Base-by-base conservation (phyloP, 2,888 invertebrate species). In the Hypselothyrea guttata region DNA sequence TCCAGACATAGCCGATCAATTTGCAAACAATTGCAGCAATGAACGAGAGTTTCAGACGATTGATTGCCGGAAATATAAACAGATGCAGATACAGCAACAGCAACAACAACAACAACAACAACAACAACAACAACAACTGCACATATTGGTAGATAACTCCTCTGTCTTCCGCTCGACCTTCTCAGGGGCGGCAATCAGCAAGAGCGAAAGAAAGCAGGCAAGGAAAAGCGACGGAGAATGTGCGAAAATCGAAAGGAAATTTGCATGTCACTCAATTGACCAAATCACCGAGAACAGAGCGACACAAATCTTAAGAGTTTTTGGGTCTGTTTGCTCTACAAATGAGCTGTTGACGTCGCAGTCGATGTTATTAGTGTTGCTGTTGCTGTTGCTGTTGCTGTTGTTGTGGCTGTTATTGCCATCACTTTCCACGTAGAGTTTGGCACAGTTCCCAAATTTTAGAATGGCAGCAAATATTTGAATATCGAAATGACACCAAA, bases 11-110 rank as follows among this genome's bases (percentile, higher is more conserved):
- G 35, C 16, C 58, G 59, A 72, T 75, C 62, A 71, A 76, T 79
- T 78, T 71, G 75, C 71, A 72, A 68, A 68, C 81, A 71, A 82
- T 61, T 59, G 70, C 59, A 63, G 51, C 70, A 70, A 63, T 51
- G 61, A 51, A 54, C 58, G 56, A 70, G 75, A 81, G 75, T 68
- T 68, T 71, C 59, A 70, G 60, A 38, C 75, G 72, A 77, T 76
- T 81, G 81, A 81, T 84, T 81, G 77, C 82, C 70, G 79, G 79
- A 81, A 84, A 84, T 72, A 77, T 79, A 83, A 75, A 79, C 66
- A 71, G 60, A 53, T 55, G n/a, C n/a, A n/a, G n/a, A n/a, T n/a
- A n/a, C n/a, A n/a, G n/a, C n/a, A 57, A 62, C 76, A 70, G 13
- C 7, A 9, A 18, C 18, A 38, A 16, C 37, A n/a, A 37, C 37